Evolutionary conservation across 2,888 invertebrate genomes (phyloP).

Genomic region (Coelogynopora nodosa): DNA sequence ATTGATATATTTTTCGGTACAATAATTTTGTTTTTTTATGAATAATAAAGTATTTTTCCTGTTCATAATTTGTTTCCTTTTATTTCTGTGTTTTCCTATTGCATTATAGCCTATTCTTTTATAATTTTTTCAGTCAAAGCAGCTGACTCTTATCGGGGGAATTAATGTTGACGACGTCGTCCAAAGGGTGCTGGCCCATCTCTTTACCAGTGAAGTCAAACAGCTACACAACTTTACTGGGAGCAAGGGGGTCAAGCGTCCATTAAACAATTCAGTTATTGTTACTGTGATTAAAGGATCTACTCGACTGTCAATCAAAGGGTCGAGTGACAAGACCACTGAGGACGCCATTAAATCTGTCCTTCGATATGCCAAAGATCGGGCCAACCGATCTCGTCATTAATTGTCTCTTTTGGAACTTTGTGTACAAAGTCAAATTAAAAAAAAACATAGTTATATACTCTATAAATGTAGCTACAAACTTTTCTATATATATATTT

Average conservation of each 20-base stretch:
- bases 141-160: background rate
- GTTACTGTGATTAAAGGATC: background rate
- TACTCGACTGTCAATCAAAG: background rate
- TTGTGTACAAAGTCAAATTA: too few species aligned
- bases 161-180: background rate
- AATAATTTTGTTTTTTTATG: too few species aligned
- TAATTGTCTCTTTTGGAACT: background rate
- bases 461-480: too few species aligned
- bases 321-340: background rate
- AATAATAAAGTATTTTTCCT: too few species aligned
- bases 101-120: background rate
- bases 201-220: background rate
- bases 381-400: background rate
- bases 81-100: background rate
- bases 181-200: background rate
- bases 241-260: constrained; percentile 2
- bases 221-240: background rate
- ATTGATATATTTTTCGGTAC: too few species aligned
- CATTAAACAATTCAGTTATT: constrained; percentile 1
- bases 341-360: background rate
- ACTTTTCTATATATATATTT: background rate
- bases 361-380: constrained; percentile 21
- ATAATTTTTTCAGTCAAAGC: constrained; percentile 12
- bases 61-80: too few species aligned
- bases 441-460: too few species aligned